Evolutionary conservation across 2,797 vertebrate genomes (phyloP).

Genomic region (Cheirogaleus major): DNA sequence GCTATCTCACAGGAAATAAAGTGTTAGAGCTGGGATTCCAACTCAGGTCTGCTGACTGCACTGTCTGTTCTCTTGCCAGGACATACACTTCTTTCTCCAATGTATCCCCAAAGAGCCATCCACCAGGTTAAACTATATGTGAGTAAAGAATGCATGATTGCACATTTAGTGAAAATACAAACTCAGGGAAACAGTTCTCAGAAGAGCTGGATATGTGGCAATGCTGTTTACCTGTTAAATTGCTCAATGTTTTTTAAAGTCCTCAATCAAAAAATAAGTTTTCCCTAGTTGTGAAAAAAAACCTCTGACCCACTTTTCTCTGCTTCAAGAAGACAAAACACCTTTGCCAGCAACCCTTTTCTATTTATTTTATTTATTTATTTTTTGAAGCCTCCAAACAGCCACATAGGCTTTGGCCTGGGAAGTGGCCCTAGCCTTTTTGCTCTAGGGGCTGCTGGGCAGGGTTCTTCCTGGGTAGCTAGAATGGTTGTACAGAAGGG

Average conservation of each 20-base stretch:
- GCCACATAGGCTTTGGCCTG: not conserved
- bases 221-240: not conserved
- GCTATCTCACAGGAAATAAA: not conserved
- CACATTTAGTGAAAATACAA: not conserved
- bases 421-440: not conserved
- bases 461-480: not conserved
- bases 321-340: slow-evolving; percentile 14
- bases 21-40: not conserved
- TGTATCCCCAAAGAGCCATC: not conserved
- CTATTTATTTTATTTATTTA: not conserved
- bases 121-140: not conserved
- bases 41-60: not conserved
- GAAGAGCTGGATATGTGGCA: not conserved
- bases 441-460: not conserved
- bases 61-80: not conserved
- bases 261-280: not conserved
- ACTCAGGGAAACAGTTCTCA: not conserved
- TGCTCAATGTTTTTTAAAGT: not conserved
- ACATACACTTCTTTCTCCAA: not conserved
- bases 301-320: not conserved
- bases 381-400: not conserved
- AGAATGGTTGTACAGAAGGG: not conserved
- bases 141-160: not conserved
- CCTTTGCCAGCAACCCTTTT: not conserved
- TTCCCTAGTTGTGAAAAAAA: not conserved